Base-by-base conservation (phyloP, 1,140 invertebrate genomes). In the Leptinotarsa defecta region DNA sequence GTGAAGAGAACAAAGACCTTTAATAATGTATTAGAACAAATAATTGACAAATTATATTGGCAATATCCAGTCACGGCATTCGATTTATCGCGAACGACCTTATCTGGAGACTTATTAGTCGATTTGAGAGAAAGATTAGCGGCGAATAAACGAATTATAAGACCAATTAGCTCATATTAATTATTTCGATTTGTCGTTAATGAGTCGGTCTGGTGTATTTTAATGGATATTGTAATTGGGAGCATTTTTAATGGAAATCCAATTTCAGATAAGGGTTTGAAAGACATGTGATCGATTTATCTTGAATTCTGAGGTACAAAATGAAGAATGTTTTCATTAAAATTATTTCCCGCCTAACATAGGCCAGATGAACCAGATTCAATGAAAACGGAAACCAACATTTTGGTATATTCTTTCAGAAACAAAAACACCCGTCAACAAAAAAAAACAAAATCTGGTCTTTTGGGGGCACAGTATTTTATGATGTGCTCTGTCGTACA, bases 21-120 rank as follows among this genome's bases (percentile, higher is more conserved):
- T 20, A 15, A 68, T 74, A 74, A 74, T 74, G 71, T 74, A 74
- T 74, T 74, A 74, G 72, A 74, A 74, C 72, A 74, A 74, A 74
- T 74, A 68, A 74, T 74, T 74, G 72, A 74, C 72, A 74, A 74
- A 74, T 74, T 74, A 52, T 68, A 68, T 74, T 62, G 63, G 62
- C 72, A n/a, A 48, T 74, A 74, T 48, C 72, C 20, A 68, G 72
- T 74, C 72, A 74, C 72, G 72, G 22, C 1, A 17, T 57, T 57
- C 52, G 6, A 57, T 57, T 57, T 57, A 57, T 57, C 52, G 52
- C 0, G 15, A 57, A 57, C 52, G 52, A 57, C 52, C 52, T 57
- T 57, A 57, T 57, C 52, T 57, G 52, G 52, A 57, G 52, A 57
- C 52, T 57, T 57, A 57, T 57, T 57, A 57, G 52, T 57, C 52